Conservation (phyloP, 1,140 invertebrate genomes). For the Apis dorsata region DNA sequence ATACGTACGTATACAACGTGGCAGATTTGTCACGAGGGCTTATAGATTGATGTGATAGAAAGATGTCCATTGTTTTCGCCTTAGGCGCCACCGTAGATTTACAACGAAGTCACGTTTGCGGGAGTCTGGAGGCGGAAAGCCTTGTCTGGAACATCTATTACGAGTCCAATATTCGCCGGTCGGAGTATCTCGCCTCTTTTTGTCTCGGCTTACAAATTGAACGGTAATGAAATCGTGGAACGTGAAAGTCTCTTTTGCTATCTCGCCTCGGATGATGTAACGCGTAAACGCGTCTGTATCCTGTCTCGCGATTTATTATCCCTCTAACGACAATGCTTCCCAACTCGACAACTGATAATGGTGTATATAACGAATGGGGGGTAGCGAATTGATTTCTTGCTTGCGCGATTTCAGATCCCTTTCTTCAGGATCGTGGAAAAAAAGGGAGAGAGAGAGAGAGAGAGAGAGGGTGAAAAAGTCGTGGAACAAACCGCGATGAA, state of each 20-base stretch:
- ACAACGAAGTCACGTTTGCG: constrained; percentile 9
- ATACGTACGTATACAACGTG: neutral
- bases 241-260: constrained; percentile 2
- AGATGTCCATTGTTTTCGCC: constrained; percentile 35
- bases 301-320: constrained; percentile 5
- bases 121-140: neutral
- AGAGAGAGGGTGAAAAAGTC: too few species aligned
- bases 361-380: neutral
- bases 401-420: too few species aligned
- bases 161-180: constrained; percentile 4
- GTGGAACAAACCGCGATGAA: too few species aligned
- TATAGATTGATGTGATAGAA: constrained; percentile 36
- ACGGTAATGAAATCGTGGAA: constrained; percentile 7
- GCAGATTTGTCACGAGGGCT: neutral
- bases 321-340: neutral
- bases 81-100: constrained; percentile 35
- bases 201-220: neutral
- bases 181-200: neutral
- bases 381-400: neutral
- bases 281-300: neutral
- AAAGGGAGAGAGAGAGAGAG: too few species aligned
- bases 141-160: constrained; percentile 31
- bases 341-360: neutral
- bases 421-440: too few species aligned
- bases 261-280: neutral